Evolutionary conservation across 30 jellyfish, hydroid and myxozoan genomes (phyloP).

Genomic region (Phacellophora camtschatica): DNA sequence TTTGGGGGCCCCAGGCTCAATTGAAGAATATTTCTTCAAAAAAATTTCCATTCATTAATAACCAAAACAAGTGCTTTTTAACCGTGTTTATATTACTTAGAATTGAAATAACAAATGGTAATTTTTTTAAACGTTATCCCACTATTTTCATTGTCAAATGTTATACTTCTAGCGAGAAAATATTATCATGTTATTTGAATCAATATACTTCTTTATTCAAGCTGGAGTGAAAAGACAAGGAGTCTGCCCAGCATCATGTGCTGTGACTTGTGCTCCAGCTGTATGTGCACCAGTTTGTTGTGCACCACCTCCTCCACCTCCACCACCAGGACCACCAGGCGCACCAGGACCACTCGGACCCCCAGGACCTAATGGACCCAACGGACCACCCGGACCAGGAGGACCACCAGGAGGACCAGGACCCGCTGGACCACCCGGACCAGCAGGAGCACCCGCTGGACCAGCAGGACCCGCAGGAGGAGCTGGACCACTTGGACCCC

Average conservation of each 20-base stretch:
- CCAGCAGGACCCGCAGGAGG: conserved; percentile 97
- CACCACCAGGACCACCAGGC: conserved; percentile 99
- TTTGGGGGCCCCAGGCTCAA: too few relatives aligned
- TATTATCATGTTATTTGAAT: too few relatives aligned
- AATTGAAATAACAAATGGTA: too few relatives aligned
- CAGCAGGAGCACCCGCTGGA: conserved; percentile 97
- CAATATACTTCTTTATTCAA: neutral
- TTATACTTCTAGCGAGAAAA: too few relatives aligned
- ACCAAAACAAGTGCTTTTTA: too few relatives aligned
- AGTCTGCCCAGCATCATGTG: conserved; percentile 95
- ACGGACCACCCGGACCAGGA: conserved; percentile 99
- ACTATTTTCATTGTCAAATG: too few relatives aligned
- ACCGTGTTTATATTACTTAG: too few relatives aligned
- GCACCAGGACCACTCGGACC: conserved; percentile 99
- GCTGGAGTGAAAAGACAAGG: conserved; percentile 70
- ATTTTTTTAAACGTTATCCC: too few relatives aligned
- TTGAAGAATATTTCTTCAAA: too few relatives aligned
- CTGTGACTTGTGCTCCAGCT: conserved; percentile 79
- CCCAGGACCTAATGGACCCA: conserved; percentile 99
- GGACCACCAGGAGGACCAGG: conserved; percentile 99
- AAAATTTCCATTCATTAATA: too few relatives aligned
- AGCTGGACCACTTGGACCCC: conserved; percentile 99
- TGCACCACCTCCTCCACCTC: conserved; percentile 99
- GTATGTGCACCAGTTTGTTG: conserved; percentile 62
- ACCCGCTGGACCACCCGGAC: conserved; percentile 99